A percentile compares a stretch with the other conserved stretches of the same genome.
Conservation (phyloP, 2,113 vertebrate species). For the Cyrtonyx montezumae region DNA sequence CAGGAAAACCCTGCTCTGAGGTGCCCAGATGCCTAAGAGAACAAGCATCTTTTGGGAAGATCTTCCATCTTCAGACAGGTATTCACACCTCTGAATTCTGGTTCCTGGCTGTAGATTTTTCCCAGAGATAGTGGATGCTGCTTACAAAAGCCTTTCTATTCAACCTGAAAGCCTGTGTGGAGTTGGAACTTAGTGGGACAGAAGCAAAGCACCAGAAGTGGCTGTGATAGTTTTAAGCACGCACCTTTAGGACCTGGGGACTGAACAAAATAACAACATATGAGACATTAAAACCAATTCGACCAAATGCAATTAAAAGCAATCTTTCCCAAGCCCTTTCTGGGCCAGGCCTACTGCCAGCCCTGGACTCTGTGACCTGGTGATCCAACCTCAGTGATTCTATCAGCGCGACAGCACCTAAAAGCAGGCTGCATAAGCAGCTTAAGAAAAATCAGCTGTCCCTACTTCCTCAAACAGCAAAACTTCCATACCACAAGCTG, state of each 20-base stretch:
- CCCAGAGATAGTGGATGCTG: not conserved
- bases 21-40: not conserved
- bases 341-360: too few relatives aligned
- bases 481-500: not conserved
- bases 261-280: not conserved
- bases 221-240: not conserved
- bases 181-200: not conserved
- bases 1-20: not conserved
- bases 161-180: not conserved
- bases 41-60: not conserved
- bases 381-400: not conserved
- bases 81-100: not conserved
- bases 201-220: not conserved
- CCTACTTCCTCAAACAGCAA: not conserved
- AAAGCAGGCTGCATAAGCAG: not conserved
- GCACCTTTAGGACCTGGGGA: not conserved
- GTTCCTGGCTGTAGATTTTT: not conserved
- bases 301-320: not conserved
- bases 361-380: too few relatives aligned
- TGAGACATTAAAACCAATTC: not conserved
- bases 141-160: not conserved
- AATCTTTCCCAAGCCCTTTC: not conserved
- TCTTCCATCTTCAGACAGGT: not conserved
- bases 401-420: not conserved
- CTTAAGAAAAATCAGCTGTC: not conserved